Evolutionary conservation across 2,888 invertebrate genomes (phyloP), one percentile per base, ranked within the genome.

Genomic region (Pseudolycoriella hygida): DNA sequence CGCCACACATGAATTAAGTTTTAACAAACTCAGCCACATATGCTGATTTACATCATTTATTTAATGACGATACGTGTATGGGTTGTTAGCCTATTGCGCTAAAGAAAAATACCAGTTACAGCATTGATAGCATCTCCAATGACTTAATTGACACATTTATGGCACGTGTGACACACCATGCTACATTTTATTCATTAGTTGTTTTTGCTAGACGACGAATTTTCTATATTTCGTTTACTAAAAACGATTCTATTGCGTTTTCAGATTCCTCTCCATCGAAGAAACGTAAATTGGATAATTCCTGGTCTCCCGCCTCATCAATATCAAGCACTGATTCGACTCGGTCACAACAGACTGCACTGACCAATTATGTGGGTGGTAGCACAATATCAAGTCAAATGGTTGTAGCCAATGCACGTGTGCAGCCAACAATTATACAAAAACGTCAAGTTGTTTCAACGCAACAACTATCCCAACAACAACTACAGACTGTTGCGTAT

Each of bases 211-310:
- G n/a, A 39, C 39, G 11, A n/a, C n/a, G n/a, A n/a, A n/a, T n/a
- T n/a, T n/a, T n/a, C n/a, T n/a, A n/a, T n/a, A n/a, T n/a, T n/a
- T n/a, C n/a, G n/a, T n/a, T n/a, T n/a, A n/a, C n/a, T n/a, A n/a
- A n/a, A n/a, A n/a, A n/a, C n/a, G n/a, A n/a, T n/a, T n/a, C n/a
- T n/a, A n/a, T n/a, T n/a, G n/a, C n/a, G n/a, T 38, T 52, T 53
- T 15, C 48, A 57, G 58, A 57, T 51, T 51, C 49, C 5, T 14
- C n/a, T 51, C 51, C 49, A 4, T 14, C n/a, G 30, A 58, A 57
- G 49, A 53, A 56, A 38, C 53, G 56, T 32, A 57, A 57, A 49
- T 18, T 14, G 10, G 17, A 19, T 19, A 12, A 12, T 11, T 6
- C 17, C 8, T 40, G 19, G n/a, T 40, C 40, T n/a, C 19, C 40